Evolutionary conservation across 2,888 invertebrate genomes (phyloP).

Genomic region (Zygothrica quintamaculata): DNA sequence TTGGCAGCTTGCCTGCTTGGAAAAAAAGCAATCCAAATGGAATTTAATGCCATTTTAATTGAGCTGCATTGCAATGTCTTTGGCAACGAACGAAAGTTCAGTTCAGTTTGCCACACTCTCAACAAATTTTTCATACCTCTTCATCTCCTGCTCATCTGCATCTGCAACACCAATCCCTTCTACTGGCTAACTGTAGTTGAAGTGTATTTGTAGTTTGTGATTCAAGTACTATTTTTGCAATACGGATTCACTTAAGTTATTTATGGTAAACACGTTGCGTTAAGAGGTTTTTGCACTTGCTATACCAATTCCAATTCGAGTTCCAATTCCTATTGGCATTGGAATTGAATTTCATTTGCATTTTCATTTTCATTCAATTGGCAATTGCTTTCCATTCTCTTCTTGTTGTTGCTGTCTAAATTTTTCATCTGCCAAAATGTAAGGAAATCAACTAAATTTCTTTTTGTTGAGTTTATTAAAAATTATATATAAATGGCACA

Average conservation of each 20-base stretch:
- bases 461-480: conserved; percentile 17
- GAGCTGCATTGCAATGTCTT: conserved; percentile 70
- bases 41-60: conserved; percentile 83
- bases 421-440: conserved; percentile 5
- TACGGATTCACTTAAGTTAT: conserved; percentile 53
- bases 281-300: conserved; percentile 47
- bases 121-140: background rate
- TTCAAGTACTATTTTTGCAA: conserved; percentile 20
- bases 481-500: conserved; percentile 5
- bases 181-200: too few species aligned
- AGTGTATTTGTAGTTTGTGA: conserved; percentile 13
- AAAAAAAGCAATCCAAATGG: conserved; percentile 72
- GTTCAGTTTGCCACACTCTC: conserved; percentile 4
- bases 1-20: conserved; percentile 47
- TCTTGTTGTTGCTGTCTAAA: conserved; percentile 8
- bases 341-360: conserved; percentile 32
- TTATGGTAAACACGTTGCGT: conserved; percentile 57
- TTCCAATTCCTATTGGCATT: background rate
- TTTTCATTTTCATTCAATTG: conserved; percentile 55
- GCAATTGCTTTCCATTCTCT: conserved; percentile 44
- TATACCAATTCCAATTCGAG: conserved; percentile 3
- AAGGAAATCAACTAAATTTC: conserved; percentile 6
- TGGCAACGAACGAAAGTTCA: conserved; percentile 30
- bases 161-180: too few species aligned
- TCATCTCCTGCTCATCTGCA: background rate